Evolutionary conservation across 2,797 vertebrate genomes (phyloP), one percentile per base, ranked within the genome.

Genomic region (Iguana delicatissima): DNA sequence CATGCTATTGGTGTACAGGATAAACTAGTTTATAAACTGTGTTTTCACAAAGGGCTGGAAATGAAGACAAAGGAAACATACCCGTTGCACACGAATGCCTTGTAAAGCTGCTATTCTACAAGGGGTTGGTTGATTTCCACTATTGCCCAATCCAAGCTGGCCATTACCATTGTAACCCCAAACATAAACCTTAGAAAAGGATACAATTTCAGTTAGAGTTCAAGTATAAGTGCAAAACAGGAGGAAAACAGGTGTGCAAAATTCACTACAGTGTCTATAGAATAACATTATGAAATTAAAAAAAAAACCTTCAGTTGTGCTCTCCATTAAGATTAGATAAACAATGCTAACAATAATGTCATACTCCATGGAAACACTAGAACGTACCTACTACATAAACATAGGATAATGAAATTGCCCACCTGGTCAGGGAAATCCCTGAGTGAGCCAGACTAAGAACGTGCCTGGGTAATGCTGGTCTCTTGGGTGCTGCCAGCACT

Each of bases 161-260:
- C 99, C 99, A 0, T 99, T 99, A 89, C 99, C 99, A 89, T 99
- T 99, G 96, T 99, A 99, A 62, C 99, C 99, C 99, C 99, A 99
- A n/a, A 98, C 99, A 32, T 99, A 99, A 84, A 99, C 98, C 99
- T 99, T 91, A 18, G 91, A 92, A 93, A 92, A 83, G 91, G 90
- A 95, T n/a, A 92, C 42, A 91, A 83, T 38, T 88, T 81, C 14
- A 82, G 81, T 69, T 85, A 76, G 6, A 0, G 79, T 74, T 32
- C n/a, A 55, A n/a, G n/a, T n/a, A 2, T 14, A 81, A 86, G 69
- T 72, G 0, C 32, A 20, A 74, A 32, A 4, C 29, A 74, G 50
- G 69, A 73, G 7, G 59, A 24, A n/a, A 74, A 35, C 4, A 82
- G 24, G n/a, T 20, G 9, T 67, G 18, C 46, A 29, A 8, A 74